A percentile compares a stretch with the other conserved stretches of the same genome.
Conservation (phyloP, 2,797 vertebrate species). For the Fringilla coelebs region DNA sequence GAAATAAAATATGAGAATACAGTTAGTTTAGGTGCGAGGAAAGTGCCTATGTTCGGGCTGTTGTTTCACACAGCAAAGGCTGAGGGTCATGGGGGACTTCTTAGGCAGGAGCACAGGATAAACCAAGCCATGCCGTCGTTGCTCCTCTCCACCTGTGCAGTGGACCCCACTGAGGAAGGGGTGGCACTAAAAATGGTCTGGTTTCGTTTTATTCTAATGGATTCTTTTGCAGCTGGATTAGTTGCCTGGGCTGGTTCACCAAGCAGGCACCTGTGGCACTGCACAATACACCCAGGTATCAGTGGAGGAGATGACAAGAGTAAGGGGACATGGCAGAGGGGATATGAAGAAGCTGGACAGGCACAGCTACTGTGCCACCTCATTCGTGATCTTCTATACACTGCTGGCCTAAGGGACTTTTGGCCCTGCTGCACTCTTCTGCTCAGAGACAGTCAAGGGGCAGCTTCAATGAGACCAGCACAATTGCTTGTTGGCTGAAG, state of each 20-base stretch:
- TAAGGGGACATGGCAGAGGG: background rate
- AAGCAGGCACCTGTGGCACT: background rate
- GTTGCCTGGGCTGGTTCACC: background rate
- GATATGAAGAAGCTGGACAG: background rate
- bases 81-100: background rate
- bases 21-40: background rate
- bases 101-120: background rate
- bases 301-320: background rate
- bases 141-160: background rate
- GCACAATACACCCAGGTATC: fast-evolving
- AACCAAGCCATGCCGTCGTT: background rate
- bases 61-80: background rate
- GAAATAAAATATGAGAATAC: background rate
- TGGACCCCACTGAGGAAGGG: background rate
- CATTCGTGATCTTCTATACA: fast-evolving
- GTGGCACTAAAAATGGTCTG: background rate
- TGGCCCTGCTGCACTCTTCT: background rate
- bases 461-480: background rate
- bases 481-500: background rate
- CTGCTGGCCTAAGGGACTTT: background rate
- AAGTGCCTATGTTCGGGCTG: background rate
- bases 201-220: background rate
- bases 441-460: background rate
- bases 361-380: background rate
- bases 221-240: background rate